These are phyloP conservation scores for Dermolepida albohirtum DNA, from an alignment of 2,888 invertebrate species.

Conservation along the genomic window DNA sequence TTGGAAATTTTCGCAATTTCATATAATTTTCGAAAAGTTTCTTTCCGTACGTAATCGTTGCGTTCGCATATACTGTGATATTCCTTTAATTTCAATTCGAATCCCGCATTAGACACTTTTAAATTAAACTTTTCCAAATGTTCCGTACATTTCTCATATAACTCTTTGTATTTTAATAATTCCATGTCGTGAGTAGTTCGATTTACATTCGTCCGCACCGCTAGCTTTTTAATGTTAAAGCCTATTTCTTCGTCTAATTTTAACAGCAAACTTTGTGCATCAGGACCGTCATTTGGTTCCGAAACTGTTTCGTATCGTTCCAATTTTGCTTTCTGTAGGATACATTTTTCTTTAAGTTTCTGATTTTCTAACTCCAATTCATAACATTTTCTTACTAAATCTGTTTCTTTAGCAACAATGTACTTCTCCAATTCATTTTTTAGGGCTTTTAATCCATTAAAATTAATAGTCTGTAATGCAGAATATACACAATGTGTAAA, in stretches of 20 bases:
- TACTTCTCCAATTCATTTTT: constrained; percentile 9
- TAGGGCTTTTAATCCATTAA: not conserved
- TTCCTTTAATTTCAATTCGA: constrained; percentile 4
- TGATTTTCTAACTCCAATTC: constrained; percentile 10
- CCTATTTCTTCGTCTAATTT: constrained; percentile 2
- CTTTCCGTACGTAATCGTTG: not conserved
- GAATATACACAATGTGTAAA: no score
- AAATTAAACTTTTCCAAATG: constrained; percentile 9
- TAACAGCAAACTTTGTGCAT: constrained; percentile 1
- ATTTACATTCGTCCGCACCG: constrained; percentile 2
- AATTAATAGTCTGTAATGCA: constrained; percentile 9
- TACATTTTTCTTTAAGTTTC: not conserved
- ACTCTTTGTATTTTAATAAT: constrained; percentile 2
- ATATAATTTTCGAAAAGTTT: constrained; percentile 1
- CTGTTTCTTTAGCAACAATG: not conserved
- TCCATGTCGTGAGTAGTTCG: constrained; percentile 1
- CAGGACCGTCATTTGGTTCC: not conserved
- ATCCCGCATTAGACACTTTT: not conserved
- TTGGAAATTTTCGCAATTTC: constrained; percentile 2
- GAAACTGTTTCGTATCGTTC: constrained; percentile 1
- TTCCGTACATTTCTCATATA: constrained; percentile 12
- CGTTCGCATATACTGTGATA: constrained; percentile 3
- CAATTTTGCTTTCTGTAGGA: not conserved
- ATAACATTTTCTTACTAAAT: not conserved
- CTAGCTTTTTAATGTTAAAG: constrained; percentile 2